phyloP scores from a whole-genome alignment of 2,113 vertebrate species.

The Engraulis encrasicolus region DNA sequence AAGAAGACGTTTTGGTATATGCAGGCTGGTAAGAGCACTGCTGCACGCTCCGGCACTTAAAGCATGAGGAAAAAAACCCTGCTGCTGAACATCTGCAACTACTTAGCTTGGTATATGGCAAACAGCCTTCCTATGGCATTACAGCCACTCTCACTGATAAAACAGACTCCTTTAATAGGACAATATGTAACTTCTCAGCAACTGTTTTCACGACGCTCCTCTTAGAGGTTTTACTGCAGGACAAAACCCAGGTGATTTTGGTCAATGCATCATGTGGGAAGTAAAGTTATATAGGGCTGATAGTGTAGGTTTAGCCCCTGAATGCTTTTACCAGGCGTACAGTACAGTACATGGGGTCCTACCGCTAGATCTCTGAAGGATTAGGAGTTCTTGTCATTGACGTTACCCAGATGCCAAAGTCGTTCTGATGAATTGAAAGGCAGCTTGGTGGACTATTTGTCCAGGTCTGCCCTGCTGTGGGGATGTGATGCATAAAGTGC shows the following conservation, averaged over 20 bases:
- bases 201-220: background rate
- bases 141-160: background rate
- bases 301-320: background rate
- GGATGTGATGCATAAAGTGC: background rate
- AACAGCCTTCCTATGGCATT: background rate
- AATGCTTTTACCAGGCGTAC: background rate
- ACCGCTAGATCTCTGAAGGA: background rate
- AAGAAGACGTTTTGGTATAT: too few relatives aligned
- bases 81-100: background rate
- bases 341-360: background rate
- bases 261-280: background rate
- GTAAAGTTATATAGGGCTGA: background rate
- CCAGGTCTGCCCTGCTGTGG: constrained; percentile 11
- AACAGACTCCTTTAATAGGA: background rate
- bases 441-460: constrained; percentile 37
- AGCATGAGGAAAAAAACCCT: too few relatives aligned
- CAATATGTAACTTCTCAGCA: background rate
- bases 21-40: too few relatives aligned
- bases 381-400: background rate
- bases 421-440: background rate
- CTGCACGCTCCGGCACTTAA: too few relatives aligned
- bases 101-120: background rate
- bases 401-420: constrained; percentile 38
- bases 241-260: background rate
- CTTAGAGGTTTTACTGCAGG: background rate